Base-by-base conservation (phyloP, 2,888 invertebrate genomes). In the Alviniconcha strummeri region DNA sequence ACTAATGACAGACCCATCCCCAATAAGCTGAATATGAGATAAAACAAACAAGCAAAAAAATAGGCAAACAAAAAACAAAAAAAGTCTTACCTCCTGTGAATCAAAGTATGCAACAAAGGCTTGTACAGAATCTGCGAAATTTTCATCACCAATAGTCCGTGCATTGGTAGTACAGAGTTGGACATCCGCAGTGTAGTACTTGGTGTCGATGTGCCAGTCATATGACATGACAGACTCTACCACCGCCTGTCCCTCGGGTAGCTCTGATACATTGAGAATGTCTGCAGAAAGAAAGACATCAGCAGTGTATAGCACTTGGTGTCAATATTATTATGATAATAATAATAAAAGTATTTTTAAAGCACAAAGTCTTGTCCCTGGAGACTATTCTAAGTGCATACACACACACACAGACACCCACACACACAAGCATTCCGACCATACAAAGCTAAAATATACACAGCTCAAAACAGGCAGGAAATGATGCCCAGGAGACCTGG, bases 121-220 rank as follows among this genome's bases (percentile, higher is more conserved):
- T 92, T 96, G 95, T 7, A 96, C 95, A 82, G 88, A 85, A 19
- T 92, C 90, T 60, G 93, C 92, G 90, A 93, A 93, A 17, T 88
- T 92, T 87, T 95, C 92, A 85, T 94, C 93, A 54, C 95, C 94
- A 82, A 94, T 92, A 60, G 94, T 94, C 86, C 95, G 93, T 88
- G 93, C 90, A 89, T 94, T 92, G 80, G 95, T 93, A 0, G 95
- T 93, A 89, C 95, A 95, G 52, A 96, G 89, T 86, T 95, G 93
- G 64, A 96, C 94, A 90, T 95, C 94, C 15, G 96, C 95, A 76
- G 95, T 95, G 90, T 96, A 96, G 93, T 96, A 96, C 92, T 96
- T 96, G 71, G 96, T 96, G 87, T 96, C 95, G 85, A 96, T 95
- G 85, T 94, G 94, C 93, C 93, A 93, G 60, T 89, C 88, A 85